phyloP scores from a whole-genome alignment of 2,888 invertebrate species.

The Drosophila nigricruria region DNA sequence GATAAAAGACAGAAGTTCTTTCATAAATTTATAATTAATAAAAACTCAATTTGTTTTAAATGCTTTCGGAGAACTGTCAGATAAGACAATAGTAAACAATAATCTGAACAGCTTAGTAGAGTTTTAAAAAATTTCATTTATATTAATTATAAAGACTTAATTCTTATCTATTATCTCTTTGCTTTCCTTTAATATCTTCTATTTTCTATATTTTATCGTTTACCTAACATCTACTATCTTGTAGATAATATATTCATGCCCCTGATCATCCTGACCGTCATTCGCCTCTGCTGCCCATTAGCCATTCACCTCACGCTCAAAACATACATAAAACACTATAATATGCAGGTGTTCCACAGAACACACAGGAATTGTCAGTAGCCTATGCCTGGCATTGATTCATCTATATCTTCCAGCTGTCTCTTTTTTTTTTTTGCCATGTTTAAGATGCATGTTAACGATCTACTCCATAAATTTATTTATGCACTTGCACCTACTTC shows the following conservation, averaged over 20 bases:
- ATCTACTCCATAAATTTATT: constrained; percentile 42
- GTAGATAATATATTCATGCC: not conserved
- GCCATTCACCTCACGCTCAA: not conserved
- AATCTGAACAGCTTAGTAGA: too few relatives aligned
- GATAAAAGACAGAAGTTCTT: too few relatives aligned
- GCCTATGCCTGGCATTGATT: constrained; percentile 7
- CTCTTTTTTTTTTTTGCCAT: not conserved
- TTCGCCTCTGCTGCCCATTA: not conserved
- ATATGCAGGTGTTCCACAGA: constrained; percentile 4
- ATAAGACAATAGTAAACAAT: too few relatives aligned
- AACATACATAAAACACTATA: not conserved
- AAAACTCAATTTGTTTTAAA: too few relatives aligned
- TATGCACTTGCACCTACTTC: constrained; percentile 45
- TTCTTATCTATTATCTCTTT: too few relatives aligned
- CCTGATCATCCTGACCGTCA: not conserved
- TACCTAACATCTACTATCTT: not conserved
- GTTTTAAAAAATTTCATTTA: too few relatives aligned
- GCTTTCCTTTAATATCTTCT: too few relatives aligned
- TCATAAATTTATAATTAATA: too few relatives aligned
- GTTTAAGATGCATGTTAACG: constrained; percentile 20
- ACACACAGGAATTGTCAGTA: not conserved
- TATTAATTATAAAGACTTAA: too few relatives aligned
- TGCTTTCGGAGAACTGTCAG: too few relatives aligned
- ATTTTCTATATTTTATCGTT: not conserved
- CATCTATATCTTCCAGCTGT: constrained; percentile 1